phyloP scores from a whole-genome alignment of 2,113 vertebrate species.

The Phoenicopterus ruber region DNA sequence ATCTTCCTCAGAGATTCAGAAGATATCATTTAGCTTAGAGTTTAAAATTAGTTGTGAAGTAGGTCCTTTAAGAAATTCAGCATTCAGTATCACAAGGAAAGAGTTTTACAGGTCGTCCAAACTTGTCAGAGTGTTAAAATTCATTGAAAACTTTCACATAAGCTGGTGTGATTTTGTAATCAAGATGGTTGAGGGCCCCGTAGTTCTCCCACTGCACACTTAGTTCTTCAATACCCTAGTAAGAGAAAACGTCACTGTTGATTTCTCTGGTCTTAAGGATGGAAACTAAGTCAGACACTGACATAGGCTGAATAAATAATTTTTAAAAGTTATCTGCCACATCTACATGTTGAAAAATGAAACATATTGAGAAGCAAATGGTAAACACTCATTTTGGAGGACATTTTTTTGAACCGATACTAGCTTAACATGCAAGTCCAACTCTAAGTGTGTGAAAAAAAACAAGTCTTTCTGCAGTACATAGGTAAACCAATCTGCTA shows the following conservation, averaged over 20 bases:
- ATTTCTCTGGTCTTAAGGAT: not conserved
- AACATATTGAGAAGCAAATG: not conserved
- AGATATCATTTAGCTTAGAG: not conserved
- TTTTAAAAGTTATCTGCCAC: not conserved
- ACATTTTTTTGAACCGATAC: not conserved
- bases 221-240: not conserved
- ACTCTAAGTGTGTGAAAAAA: not conserved
- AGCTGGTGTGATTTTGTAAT: not conserved
- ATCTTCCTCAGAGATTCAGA: not conserved
- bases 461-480: not conserved
- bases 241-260: not conserved
- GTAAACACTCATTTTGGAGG: not conserved
- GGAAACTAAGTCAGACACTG: not conserved
- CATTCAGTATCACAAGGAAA: not conserved
- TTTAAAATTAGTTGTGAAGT: not conserved
- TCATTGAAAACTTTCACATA: not conserved
- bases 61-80: not conserved
- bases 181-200: not conserved
- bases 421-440: not conserved
- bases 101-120: not conserved
- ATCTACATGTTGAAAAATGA: not conserved
- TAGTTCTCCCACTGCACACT: not conserved
- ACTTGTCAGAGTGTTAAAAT: not conserved
- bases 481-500: slow-evolving; percentile 49
- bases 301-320: not conserved